phyloP scores from a whole-genome alignment of 2,888 invertebrate genomes.

The Spodoptera exigua region DNA sequence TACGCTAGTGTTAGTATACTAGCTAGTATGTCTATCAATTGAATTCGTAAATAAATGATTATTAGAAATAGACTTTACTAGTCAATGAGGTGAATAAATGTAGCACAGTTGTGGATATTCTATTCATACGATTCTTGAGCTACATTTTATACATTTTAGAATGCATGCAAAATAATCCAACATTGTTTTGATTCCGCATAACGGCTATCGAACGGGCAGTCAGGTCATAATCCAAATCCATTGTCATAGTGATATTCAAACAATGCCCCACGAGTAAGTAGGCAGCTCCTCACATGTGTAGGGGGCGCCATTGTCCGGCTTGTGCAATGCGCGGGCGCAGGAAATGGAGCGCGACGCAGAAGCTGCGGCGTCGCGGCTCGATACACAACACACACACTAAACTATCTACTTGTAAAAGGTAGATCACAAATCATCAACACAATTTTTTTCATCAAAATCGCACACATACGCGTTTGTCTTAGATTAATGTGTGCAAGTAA shows the following conservation, averaged over 20 bases:
- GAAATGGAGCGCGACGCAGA: conserved; percentile 79
- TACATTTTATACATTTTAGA: conserved; percentile 18
- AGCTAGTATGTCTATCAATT: too few relatives aligned
- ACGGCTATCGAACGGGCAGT: conserved; percentile 36
- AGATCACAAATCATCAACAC: conserved; percentile 21
- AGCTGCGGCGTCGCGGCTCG: conserved; percentile 62
- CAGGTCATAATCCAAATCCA: conserved; percentile 45
- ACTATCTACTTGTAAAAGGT: conserved; percentile 6
- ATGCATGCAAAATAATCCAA: conserved; percentile 37
- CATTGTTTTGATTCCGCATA: conserved; percentile 24
- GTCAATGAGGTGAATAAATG: too few relatives aligned
- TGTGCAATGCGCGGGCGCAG: conserved; percentile 60
- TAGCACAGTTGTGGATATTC: too few relatives aligned
- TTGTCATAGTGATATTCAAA: conserved; percentile 52
- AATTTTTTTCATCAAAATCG: conserved; percentile 19
- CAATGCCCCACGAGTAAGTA: conserved; percentile 45
- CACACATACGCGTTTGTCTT: background rate
- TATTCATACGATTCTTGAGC: background rate
- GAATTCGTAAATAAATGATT: too few relatives aligned
- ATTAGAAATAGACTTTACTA: too few relatives aligned
- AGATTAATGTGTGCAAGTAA: background rate
- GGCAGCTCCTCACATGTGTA: conserved; percentile 51
- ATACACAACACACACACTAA: conserved; percentile 45
- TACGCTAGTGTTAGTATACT: too few relatives aligned
- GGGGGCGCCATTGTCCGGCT: conserved; percentile 60